These are phyloP conservation scores for Zootermopsis nevadensis DNA, from an alignment of 2,888 invertebrate genomes.

Conservation along the genomic window DNA sequence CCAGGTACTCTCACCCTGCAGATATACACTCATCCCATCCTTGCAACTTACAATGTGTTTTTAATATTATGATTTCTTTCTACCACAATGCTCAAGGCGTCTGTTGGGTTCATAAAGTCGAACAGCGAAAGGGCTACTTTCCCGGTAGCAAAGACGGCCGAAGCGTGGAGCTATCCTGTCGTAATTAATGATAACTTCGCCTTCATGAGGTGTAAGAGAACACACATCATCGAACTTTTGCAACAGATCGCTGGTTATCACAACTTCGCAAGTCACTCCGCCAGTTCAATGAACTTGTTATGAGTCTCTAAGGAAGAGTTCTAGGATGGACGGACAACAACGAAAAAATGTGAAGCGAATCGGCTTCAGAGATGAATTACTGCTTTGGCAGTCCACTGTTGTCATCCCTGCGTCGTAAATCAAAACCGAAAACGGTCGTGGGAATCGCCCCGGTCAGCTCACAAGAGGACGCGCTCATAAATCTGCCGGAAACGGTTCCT, in stretches of 20 bases:
- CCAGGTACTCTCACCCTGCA: no score
- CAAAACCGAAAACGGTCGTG: not conserved
- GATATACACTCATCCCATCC: no score
- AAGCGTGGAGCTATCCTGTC: no score
- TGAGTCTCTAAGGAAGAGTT: not conserved
- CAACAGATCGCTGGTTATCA: not conserved
- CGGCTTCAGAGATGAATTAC: not conserved
- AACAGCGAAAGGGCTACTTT: no score
- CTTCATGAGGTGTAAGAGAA: no score
- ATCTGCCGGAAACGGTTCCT: no score
- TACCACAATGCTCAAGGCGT: no score
- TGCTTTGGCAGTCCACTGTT: not conserved
- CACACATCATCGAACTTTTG: not conserved
- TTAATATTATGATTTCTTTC: no score
- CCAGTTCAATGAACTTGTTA: constrained; percentile 6
- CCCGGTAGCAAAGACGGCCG: no score
- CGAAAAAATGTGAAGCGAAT: constrained; percentile 1
- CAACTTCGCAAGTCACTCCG: not conserved
- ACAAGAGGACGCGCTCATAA: not conserved
- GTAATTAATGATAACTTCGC: no score
- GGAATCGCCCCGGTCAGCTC: not conserved
- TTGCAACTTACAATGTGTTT: no score
- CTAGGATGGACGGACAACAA: not conserved
- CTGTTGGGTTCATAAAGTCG: no score
- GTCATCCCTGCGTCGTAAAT: not conserved